Conservation (phyloP, 2,888 invertebrate genomes). For the Diaphora mendica region DNA sequence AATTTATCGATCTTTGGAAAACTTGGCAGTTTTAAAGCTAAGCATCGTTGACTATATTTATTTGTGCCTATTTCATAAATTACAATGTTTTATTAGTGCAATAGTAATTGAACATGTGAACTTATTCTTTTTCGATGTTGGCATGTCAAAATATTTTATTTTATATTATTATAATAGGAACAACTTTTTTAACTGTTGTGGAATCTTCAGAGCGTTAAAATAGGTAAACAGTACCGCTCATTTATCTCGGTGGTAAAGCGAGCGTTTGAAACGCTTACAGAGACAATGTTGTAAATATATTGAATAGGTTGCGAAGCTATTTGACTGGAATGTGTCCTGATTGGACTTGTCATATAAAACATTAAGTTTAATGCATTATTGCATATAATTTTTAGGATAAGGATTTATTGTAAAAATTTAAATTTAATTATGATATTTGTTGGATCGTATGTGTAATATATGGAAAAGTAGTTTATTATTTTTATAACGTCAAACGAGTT, state of each 20-base stretch:
- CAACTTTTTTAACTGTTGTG: conserved; percentile 43
- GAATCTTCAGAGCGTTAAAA: conserved; percentile 38
- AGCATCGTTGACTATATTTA: conserved; percentile 38
- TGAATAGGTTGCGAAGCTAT: conserved; percentile 38
- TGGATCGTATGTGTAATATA: conserved; percentile 83
- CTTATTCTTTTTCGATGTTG: conserved; percentile 39
- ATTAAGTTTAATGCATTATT: conserved; percentile 61
- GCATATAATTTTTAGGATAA: conserved; percentile 68
- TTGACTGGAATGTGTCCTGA: conserved; percentile 32
- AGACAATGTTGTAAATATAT: conserved; percentile 63
- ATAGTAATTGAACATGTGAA: conserved; percentile 40
- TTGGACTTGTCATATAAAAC: conserved; percentile 56
- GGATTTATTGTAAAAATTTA: conserved; percentile 81
- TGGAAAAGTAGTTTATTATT: conserved; percentile 71
- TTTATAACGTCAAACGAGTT: conserved; percentile 75
- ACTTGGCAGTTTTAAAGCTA: conserved; percentile 20
- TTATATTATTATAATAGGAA: conserved; percentile 33
- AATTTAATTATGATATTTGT: conserved; percentile 82
- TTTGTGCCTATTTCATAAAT: conserved; percentile 49
- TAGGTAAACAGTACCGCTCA: conserved; percentile 49
- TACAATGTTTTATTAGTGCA: conserved; percentile 46
- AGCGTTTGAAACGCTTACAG: conserved; percentile 64
- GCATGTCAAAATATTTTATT: conserved; percentile 37
- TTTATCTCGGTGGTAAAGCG: conserved; percentile 45
- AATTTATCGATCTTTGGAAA: conserved; percentile 29